phyloP scores from a whole-genome alignment of 2,888 invertebrate genomes.

The Oscheius myriophilus region DNA sequence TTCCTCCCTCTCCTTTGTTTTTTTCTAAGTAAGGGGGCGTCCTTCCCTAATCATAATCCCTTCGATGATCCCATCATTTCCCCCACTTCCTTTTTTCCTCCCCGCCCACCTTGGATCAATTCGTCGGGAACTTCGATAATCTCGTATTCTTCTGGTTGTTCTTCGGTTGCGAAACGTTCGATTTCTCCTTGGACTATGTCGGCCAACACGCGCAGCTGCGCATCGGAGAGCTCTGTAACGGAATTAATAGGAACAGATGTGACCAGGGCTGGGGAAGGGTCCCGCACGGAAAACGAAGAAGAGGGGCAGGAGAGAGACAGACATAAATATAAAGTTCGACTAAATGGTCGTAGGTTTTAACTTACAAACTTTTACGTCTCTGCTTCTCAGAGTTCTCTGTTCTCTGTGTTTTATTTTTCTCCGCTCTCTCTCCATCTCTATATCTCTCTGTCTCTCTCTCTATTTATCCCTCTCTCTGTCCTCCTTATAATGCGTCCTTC shows the following conservation, averaged over 20 bases:
- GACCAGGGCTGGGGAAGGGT: neutral
- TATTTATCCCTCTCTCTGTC: too few species aligned
- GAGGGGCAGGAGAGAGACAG: neutral
- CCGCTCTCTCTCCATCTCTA: too few species aligned
- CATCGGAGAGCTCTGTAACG: conserved; percentile 45
- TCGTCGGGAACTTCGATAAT: conserved; percentile 46
- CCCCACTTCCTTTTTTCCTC: neutral
- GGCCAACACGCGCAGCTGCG: conserved; percentile 44
- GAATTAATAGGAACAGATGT: neutral
- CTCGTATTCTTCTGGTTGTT: conserved; percentile 40
- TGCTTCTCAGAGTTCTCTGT: too few species aligned
- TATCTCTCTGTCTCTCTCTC: too few species aligned
- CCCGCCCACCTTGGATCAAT: conserved; percentile 16
- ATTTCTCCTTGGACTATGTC: conserved; percentile 51
- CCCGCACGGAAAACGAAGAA: neutral
- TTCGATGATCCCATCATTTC: neutral
- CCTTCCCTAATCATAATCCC: too few species aligned
- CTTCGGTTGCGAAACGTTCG: conserved; percentile 34
- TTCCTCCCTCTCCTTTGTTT: too few species aligned
- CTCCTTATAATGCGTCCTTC: too few species aligned
- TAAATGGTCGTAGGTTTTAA: too few species aligned
- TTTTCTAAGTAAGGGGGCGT: too few species aligned
- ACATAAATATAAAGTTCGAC: neutral
- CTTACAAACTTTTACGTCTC: too few species aligned
- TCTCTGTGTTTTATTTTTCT: too few species aligned